phyloP scores from a whole-genome alignment of 2,888 invertebrate species.

The Unio delphinus region DNA sequence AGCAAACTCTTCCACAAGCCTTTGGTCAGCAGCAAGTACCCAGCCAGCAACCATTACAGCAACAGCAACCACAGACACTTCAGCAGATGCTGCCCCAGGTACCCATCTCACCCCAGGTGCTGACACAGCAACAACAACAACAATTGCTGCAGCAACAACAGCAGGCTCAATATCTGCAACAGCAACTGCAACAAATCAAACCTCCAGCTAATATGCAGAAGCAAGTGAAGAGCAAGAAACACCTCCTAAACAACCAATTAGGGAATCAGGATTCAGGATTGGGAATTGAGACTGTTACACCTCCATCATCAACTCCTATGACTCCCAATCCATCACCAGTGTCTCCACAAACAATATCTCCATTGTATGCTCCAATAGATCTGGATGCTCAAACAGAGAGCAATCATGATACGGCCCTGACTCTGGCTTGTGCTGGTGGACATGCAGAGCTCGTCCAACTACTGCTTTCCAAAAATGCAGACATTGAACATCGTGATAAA shows the following conservation, averaged over 20 bases:
- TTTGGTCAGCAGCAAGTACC: slow-evolving; percentile 21
- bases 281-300: slow-evolving; percentile 53
- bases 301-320: slow-evolving; percentile 59
- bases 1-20: slow-evolving; percentile 42
- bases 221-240: slow-evolving; percentile 37
- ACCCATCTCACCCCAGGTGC: slow-evolving; percentile 69
- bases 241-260: slow-evolving; percentile 32
- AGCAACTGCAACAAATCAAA: slow-evolving; percentile 68
- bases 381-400: slow-evolving; percentile 98
- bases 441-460: slow-evolving; percentile 96
- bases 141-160: slow-evolving; percentile 52
- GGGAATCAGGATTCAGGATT: slow-evolving; percentile 28
- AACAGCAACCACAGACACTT: slow-evolving; percentile 32
- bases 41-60: slow-evolving; percentile 39
- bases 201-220: slow-evolving; percentile 39
- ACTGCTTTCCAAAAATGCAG: slow-evolving; percentile 90
- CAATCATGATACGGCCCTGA: slow-evolving; percentile 98
- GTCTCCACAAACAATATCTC: slow-evolving; percentile 58
- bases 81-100: slow-evolving; percentile 26
- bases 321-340: slow-evolving; percentile 64
- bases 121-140: slow-evolving; percentile 61
- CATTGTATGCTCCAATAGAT: slow-evolving; percentile 77
- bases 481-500: slow-evolving; percentile 98
- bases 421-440: slow-evolving; percentile 93
- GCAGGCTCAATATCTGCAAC: slow-evolving; percentile 56